Conservation (phyloP, 2,797 vertebrate genomes). For the Pseudochromis fuscus region DNA sequence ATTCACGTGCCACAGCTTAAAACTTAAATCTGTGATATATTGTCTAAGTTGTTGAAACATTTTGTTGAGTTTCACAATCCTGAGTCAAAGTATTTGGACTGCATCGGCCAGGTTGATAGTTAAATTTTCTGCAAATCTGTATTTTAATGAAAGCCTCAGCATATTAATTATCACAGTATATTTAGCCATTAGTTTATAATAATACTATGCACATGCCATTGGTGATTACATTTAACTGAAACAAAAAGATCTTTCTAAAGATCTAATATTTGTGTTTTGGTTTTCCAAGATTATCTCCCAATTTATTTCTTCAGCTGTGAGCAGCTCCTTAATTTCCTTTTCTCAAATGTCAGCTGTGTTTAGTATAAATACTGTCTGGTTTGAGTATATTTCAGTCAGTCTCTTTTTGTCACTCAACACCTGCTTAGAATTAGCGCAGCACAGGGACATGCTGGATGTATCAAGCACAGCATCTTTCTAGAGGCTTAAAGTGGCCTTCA, state of each 20-base stretch:
- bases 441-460: too few relatives aligned
- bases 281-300: not conserved
- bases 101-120: not conserved
- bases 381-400: not conserved
- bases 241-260: not conserved
- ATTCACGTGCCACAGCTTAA: not conserved
- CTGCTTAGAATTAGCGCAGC: not conserved
- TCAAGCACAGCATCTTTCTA: too few relatives aligned
- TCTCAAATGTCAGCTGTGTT: not conserved
- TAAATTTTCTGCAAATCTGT: not conserved
- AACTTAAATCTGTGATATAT: not conserved
- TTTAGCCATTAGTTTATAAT: too few relatives aligned
- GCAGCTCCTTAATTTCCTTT: not conserved
- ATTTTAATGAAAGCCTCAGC: too few relatives aligned
- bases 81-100: not conserved
- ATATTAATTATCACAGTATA: too few relatives aligned
- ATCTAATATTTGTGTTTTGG: not conserved
- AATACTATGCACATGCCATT: too few relatives aligned
- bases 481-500: too few relatives aligned
- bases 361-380: not conserved
- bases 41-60: not conserved
- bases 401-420: not conserved
- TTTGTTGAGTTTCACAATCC: not conserved
- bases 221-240: not conserved
- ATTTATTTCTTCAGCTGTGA: conserved; percentile 1